phyloP scores from a whole-genome alignment of 2,797 vertebrate species.

The Neosilurus hyrtlii region DNA sequence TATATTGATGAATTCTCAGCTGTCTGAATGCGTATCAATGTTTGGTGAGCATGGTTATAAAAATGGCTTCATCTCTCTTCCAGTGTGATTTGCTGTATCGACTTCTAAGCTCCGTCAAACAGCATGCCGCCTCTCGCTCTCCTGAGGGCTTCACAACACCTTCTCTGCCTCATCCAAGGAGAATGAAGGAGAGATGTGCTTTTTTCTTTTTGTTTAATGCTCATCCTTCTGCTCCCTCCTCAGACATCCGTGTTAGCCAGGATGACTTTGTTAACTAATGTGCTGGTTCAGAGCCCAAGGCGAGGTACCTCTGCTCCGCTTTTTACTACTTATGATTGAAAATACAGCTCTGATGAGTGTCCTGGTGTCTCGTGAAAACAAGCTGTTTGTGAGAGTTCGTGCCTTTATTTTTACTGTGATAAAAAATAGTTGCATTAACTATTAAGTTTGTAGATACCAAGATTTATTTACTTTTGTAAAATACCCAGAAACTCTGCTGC shows the following conservation, averaged over 20 bases:
- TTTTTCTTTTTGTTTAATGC: conserved; percentile 66
- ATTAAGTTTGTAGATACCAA: background rate
- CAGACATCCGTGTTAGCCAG: conserved; percentile 61
- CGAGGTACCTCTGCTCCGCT: conserved; percentile 52
- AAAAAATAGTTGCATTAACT: background rate
- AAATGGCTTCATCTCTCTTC: conserved; percentile 61
- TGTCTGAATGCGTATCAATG: conserved; percentile 64
- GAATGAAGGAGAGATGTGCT: conserved; percentile 64
- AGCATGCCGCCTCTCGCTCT: conserved; percentile 59
- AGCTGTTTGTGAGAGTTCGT: conserved; percentile 52
- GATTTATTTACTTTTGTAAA: background rate
- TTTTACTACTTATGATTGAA: conserved; percentile 48
- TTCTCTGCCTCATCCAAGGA: conserved; percentile 67
- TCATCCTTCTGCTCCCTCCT: conserved; percentile 63
- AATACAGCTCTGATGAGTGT: conserved; percentile 61
- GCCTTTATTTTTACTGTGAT: background rate
- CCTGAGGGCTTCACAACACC: conserved; percentile 66
- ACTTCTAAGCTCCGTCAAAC: conserved; percentile 79
- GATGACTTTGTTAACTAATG: conserved; percentile 60
- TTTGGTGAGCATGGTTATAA: conserved; percentile 74
- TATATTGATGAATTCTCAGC: conserved; percentile 72
- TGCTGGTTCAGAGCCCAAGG: conserved; percentile 67
- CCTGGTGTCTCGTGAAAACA: conserved; percentile 68
- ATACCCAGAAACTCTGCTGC: background rate
- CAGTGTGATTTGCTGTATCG: conserved; percentile 54